Base-by-base conservation (phyloP, 2,113 vertebrate species). In the Mastomys natalensis region DNA sequence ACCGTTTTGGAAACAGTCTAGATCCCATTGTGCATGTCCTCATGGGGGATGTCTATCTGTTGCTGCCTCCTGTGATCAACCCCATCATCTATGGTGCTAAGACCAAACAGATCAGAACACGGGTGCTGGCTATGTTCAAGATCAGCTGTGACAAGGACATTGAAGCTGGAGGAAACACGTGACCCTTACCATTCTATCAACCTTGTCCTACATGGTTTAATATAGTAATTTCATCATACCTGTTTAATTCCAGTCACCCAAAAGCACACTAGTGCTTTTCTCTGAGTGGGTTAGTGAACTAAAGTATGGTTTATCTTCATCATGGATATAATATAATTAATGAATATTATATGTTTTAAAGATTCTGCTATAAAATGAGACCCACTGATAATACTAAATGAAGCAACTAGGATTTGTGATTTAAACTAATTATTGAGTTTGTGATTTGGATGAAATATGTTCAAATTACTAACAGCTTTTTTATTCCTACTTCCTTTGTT, bases 31-130 rank as follows among this genome's bases (percentile, higher is more conserved):
- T 98, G 16, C 97, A 93, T 53, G 87, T 98, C 86, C 81, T 97
- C 5, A 97, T 98, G 96, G 98, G 97, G 21, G 93, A 98, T 34
- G 68, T 98, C 73, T 98, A 98, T 40, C 90, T 98, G 37, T 86
- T 98, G 64, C 81, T 98, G 62, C 98, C 98, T 74, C 98, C 98
- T 17, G 96, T 98, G 78, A 92, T 98, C 90, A 98, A 98, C 78
- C 98, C 98, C 58, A 96, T 98, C 51, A 97, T 97, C 95, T 98
- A 98, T 0, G 97, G 97, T 89, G 97, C 96, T 92, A 98, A 97
- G 51, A 98, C 98, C 81, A 98, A 97, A 80, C 92, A 98, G 72
- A 97, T 98, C 88, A 95, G 98, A 78, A 91, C 55, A n/a, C 90
- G 98, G 1, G 95, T 97, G 70, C 87, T 98, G 74, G 95, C 97